Base-by-base conservation (phyloP, 2,113 vertebrate genomes). In the Mellivora capensis region DNA sequence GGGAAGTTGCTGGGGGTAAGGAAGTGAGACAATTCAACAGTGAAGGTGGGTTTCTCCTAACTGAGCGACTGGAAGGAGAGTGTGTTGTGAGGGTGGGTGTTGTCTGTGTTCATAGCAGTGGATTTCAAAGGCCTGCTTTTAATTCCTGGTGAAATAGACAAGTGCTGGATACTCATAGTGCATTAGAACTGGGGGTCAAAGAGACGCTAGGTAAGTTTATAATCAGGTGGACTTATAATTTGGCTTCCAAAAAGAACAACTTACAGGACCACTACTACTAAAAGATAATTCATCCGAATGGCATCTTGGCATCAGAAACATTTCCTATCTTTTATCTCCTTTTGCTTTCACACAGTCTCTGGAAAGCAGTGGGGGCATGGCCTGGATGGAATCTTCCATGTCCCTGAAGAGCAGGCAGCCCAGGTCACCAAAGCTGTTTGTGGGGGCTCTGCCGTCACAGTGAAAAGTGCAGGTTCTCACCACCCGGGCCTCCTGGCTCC, bases 71-170 rank as follows among this genome's bases (percentile, higher is more conserved):
- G 14, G 17, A 62, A 94, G 71, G 80, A 93, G 23, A 20, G 7
- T 57, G 2, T 34, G 34, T 0, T 3, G 6, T 34, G 25, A 44
- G 31, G 39, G 1, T n/a, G 21, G 52, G 34, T 21, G n/a, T 69
- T 17, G 37, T 7, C 39, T 52, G 42, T 64, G 29, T 54, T 77
- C 47, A 69, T 0, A 5, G 47, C 10, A 27, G 18, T 13, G 57
- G 67, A 15, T 69, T 79, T 96, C 57, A n/a, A 76, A 83, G 91
- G 39, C 57, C 11, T 74, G 61, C 39, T 93, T 90, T 85, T 37
- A 39, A 42, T 82, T 90, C 62, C 42, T 2, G 0, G 49, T 76
- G 34, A 61, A 44, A 37, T 59, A 29, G 42, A 25, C 34, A 47
- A 54, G 12, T 80, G 47, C 6, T 6, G 0, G 34, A 17, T 57